Base-by-base conservation (phyloP, 1,140 invertebrate species). In the Drosophila bocqueti region DNA sequence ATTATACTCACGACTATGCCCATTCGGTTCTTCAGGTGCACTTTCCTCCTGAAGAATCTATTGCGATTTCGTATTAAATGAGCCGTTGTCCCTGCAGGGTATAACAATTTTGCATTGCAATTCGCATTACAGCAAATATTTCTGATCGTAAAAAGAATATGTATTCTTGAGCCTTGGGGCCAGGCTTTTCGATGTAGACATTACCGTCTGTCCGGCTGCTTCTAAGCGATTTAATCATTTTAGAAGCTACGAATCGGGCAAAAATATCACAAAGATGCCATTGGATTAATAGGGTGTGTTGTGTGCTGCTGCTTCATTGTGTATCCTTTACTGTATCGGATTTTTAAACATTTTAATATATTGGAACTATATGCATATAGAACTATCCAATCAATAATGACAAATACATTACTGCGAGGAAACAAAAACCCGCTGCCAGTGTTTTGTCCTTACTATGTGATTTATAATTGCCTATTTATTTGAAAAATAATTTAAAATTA, bases 1-100 rank as follows among this genome's bases (percentile, higher is more conserved):
- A 43, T 26, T 63, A 57, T 63, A 78, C 52, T 58, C 52, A 58
- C 11, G 16, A 24, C 26, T 9, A 13, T 31, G 46, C 59, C 21
- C 34, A 40, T 40, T 55, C 21, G 18, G 8, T 55, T 63, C 26
- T 45, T 18, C 16, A 18, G 55, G 38, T 58, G 38, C 21, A 43
- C 11, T 18, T 38, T 3, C 4, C 36, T 16, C 34, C 15, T 42
- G 52, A 38, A 4, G 24, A 24, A 40, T n/a, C 16, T 26, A 52
- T 52, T 52, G 13, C 18, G 7, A 36, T 21, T 21, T 9, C 11
- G 31, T 16, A 36, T 8, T 54, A 21, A 36, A 36, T n/a, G 52
- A 55, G 13, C 7, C 31, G 5, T 16, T 54, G 13, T 18, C 29
- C 50, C 11, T 54, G 52, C 18, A 55, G 31, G 31, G 31, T 54